These are phyloP conservation scores for Metellina segmentata DNA, from an alignment of 2,888 invertebrate genomes.

Conservation along the genomic window DNA sequence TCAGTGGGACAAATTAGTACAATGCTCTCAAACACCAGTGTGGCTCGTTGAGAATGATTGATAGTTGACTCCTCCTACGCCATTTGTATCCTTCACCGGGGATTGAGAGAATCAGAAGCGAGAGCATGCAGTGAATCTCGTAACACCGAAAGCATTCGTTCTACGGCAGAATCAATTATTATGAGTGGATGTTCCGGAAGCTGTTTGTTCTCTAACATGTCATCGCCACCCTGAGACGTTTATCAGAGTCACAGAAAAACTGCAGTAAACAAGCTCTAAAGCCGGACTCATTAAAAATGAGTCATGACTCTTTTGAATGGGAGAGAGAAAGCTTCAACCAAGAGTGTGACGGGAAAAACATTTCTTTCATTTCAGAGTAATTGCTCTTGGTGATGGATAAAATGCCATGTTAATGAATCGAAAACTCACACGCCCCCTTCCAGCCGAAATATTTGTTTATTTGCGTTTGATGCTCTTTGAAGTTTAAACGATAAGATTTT, in stretches of 20 bases:
- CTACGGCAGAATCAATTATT: conserved; percentile 19
- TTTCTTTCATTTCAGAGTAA: conserved; percentile 47
- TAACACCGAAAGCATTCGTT: background rate
- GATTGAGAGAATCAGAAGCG: background rate
- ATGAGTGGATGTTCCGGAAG: conserved; percentile 43
- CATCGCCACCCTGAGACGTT: conserved; percentile 42
- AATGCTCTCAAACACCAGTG: background rate
- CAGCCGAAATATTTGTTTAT: background rate
- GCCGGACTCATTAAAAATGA: conserved; percentile 63
- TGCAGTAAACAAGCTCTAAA: conserved; percentile 60
- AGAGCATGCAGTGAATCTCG: background rate
- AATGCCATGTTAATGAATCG: conserved; percentile 55
- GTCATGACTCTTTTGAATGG: conserved; percentile 1
- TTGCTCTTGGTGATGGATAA: conserved; percentile 47
- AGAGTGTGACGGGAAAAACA: conserved; percentile 11
- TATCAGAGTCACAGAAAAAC: conserved; percentile 39
- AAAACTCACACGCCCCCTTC: conserved; percentile 35
- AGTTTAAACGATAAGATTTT: background rate
- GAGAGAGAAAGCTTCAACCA: background rate
- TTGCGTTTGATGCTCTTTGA: conserved; percentile 14
- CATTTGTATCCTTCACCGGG: background rate
- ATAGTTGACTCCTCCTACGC: background rate
- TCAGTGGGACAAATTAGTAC: background rate
- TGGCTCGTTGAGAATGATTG: background rate
- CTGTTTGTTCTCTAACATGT: conserved; percentile 55